Evolutionary conservation across 2,113 vertebrate genomes (phyloP).

Genomic region (Platysteira castanea): DNA sequence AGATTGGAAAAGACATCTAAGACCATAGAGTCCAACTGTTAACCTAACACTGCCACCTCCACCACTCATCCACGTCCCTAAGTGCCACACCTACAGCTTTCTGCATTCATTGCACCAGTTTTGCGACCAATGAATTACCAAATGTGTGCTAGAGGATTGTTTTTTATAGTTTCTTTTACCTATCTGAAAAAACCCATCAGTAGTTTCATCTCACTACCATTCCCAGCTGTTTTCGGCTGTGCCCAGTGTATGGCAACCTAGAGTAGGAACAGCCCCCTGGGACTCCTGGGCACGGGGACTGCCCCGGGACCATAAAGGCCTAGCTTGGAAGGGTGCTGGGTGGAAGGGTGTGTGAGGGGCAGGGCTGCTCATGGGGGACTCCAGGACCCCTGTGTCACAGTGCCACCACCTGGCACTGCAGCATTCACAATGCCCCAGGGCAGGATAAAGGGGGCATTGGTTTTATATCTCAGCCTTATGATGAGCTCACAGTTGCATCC

Average conservation of each 20-base stretch:
- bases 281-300: neutral
- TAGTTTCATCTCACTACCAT: neutral
- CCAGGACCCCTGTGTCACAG: fast-evolving
- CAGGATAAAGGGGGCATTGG: neutral
- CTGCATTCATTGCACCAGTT: neutral
- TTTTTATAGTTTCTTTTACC: neutral
- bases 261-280: neutral
- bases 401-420: neutral
- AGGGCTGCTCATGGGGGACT: neutral
- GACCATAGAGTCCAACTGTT: neutral
- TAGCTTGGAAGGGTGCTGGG: neutral
- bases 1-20: neutral
- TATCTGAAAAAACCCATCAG: neutral
- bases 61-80: neutral
- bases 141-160: neutral
- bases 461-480: neutral
- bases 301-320: neutral
- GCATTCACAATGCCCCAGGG: neutral
- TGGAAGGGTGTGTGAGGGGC: neutral
- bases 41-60: neutral
- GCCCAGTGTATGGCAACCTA: neutral
- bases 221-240: neutral
- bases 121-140: neutral
- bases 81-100: neutral
- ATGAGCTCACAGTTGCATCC: neutral